These are phyloP conservation scores for Pemphigus obesinymphae DNA, from an alignment of 1,140 invertebrate genomes.

Conservation along the genomic window DNA sequence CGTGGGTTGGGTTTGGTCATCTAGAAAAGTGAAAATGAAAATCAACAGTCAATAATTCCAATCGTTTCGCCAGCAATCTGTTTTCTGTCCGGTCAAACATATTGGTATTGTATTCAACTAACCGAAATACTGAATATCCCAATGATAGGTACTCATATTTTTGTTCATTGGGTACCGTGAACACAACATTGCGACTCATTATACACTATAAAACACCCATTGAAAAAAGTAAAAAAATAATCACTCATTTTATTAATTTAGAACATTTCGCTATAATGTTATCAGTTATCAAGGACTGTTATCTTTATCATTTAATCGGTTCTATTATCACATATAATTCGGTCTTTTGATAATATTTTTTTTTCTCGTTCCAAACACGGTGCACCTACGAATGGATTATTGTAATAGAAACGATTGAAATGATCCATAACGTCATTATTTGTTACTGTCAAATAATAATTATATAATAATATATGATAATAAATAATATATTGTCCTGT, in stretches of 20 bases:
- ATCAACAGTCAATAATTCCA: neutral
- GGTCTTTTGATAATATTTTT: too few species aligned
- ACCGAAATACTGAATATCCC: neutral
- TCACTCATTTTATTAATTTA: neutral
- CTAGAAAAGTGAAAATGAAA: conserved; percentile 6
- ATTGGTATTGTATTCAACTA: neutral
- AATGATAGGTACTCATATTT: neutral
- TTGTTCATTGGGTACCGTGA: neutral
- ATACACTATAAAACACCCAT: neutral
- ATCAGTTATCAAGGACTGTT: neutral
- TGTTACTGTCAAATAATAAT: too few species aligned
- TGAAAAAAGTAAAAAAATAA: neutral
- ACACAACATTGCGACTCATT: neutral
- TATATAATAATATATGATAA: too few species aligned
- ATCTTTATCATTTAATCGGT: neutral
- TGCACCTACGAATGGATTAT: too few species aligned
- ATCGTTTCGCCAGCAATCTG: neutral
- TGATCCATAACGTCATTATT: too few species aligned
- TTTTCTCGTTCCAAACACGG: too few species aligned
- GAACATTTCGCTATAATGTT: neutral
- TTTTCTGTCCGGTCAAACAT: neutral
- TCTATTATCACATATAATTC: neutral
- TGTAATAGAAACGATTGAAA: too few species aligned
- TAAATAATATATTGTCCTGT: too few species aligned
- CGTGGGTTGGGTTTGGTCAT: neutral